Evolutionary conservation across 2,888 invertebrate genomes (phyloP).

Genomic region (Cheilosia soror): DNA sequence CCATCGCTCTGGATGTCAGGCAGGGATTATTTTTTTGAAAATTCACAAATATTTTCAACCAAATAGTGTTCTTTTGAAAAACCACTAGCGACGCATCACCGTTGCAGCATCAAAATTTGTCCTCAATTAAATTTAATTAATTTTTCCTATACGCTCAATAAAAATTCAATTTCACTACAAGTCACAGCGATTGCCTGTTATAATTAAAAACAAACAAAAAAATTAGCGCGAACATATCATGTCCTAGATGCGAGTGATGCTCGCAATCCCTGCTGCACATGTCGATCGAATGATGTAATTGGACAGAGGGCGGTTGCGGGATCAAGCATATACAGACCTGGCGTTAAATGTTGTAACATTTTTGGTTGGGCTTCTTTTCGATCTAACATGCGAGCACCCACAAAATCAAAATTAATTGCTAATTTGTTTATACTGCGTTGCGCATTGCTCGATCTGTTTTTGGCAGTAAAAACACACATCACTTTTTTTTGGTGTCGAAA

Average conservation of each 20-base stretch:
- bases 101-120: slow-evolving; percentile 60
- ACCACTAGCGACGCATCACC: slow-evolving; percentile 15
- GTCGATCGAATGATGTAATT: slow-evolving; percentile 40
- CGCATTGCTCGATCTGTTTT: slow-evolving; percentile 55
- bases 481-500: slow-evolving; percentile 1
- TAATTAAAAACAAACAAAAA: slow-evolving; percentile 56
- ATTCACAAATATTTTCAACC: too few relatives aligned
- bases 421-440: slow-evolving; percentile 70
- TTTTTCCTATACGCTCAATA: slow-evolving; percentile 75
- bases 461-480: slow-evolving; percentile 33
- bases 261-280: slow-evolving; percentile 22
- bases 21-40: background rate
- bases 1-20: slow-evolving; percentile 4
- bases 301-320: background rate
- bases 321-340: slow-evolving; percentile 8
- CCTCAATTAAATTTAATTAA: slow-evolving; percentile 76
- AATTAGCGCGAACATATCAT: slow-evolving; percentile 52
- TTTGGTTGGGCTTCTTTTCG: slow-evolving; percentile 1
- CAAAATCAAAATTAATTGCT: slow-evolving; percentile 65
- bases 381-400: slow-evolving; percentile 4
- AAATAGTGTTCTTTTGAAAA: slow-evolving; percentile 2
- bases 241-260: slow-evolving; percentile 52
- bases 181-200: slow-evolving; percentile 19
- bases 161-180: slow-evolving; percentile 73
- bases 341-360: slow-evolving; percentile 68